Conservation (phyloP, 2,113 vertebrate species). For the Isichthys henryi region DNA sequence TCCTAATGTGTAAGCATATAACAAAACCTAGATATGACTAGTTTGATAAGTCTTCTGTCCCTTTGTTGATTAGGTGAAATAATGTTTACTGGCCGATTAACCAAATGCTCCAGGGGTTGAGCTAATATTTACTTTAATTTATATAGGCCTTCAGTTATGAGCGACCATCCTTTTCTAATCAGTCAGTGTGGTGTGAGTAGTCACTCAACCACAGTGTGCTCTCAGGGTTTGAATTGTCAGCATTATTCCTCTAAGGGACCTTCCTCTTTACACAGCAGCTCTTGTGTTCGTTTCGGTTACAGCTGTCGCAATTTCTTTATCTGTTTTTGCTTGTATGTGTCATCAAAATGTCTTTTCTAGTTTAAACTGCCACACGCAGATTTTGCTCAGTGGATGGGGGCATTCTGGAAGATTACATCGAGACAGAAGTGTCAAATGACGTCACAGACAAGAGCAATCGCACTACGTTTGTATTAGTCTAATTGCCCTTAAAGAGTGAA, state of each 20-base stretch:
- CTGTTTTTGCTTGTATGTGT: background rate
- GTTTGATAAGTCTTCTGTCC: background rate
- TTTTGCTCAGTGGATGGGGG: background rate
- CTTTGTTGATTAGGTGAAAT: background rate
- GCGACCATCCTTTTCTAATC: background rate
- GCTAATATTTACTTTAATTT: constrained; percentile 11
- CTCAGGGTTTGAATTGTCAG: background rate
- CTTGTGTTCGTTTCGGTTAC: background rate
- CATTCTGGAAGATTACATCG: background rate
- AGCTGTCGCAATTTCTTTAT: background rate
- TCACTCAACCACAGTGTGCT: background rate
- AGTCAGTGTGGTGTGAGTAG: background rate
- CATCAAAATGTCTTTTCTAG: background rate
- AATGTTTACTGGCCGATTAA: background rate
- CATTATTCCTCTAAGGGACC: background rate
- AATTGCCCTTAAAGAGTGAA: background rate
- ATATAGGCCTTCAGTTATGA: background rate
- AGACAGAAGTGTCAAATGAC: background rate
- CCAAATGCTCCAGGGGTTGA: background rate
- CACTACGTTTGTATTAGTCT: background rate
- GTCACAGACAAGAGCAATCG: background rate
- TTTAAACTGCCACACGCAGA: background rate
- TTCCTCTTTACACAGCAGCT: background rate
- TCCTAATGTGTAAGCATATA: background rate
- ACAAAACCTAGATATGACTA: background rate